These are phyloP conservation scores for Chloebia gouldiae DNA, from an alignment of 2,113 vertebrate species.

Conservation along the genomic window DNA sequence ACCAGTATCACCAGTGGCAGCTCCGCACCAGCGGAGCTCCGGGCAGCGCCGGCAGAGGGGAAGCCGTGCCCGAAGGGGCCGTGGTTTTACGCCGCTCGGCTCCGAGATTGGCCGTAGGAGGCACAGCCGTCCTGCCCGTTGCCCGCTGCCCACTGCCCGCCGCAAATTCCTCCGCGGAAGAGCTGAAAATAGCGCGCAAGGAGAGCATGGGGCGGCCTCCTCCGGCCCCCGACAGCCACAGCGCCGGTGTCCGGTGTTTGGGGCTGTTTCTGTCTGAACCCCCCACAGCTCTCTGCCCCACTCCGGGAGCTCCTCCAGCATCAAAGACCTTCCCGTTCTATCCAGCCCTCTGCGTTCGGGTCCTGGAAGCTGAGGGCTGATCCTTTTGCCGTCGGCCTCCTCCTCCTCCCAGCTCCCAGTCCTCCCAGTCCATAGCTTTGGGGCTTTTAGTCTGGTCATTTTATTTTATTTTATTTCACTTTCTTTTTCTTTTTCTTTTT, in stretches of 20 bases:
- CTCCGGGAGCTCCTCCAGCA: neutral
- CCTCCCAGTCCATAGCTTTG: neutral
- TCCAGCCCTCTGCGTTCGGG: rapidly evolving
- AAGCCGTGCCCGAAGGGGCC: neutral
- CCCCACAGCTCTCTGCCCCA: rapidly evolving
- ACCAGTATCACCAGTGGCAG: neutral
- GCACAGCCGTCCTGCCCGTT: neutral
- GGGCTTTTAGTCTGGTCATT: neutral
- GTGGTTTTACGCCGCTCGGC: neutral
- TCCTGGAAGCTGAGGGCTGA: neutral
- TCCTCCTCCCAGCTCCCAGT: neutral
- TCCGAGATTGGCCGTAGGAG: neutral
- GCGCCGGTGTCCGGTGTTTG: neutral
- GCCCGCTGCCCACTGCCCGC: neutral
- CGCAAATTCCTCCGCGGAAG: neutral
- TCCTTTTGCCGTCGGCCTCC: neutral
- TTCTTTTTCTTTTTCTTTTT: too few species aligned
- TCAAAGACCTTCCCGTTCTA: neutral
- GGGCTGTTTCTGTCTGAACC: neutral
- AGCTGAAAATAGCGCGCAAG: neutral
- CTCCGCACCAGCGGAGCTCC: neutral
- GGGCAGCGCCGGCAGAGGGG: neutral
- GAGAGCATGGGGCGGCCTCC: neutral
- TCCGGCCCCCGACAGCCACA: neutral
- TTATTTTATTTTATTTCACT: neutral